Evolutionary conservation across 2,113 vertebrate species (phyloP).

Genomic region (Halcyon malimbica): DNA sequence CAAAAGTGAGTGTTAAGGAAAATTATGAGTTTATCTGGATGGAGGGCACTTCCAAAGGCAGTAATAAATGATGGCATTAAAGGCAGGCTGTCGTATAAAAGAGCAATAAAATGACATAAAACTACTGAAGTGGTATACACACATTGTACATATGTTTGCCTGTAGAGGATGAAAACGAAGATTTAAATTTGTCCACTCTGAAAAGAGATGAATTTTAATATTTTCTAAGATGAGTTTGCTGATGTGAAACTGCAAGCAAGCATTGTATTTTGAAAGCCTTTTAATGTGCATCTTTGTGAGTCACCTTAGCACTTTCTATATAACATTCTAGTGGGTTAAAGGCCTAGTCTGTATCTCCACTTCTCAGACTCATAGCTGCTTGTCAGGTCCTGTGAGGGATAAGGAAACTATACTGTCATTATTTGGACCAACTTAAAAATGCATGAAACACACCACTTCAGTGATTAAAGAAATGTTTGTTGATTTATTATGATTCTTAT

Average conservation of each 20-base stretch:
- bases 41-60: conserved; percentile 30
- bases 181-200: not conserved
- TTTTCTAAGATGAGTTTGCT: not conserved
- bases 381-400: not conserved
- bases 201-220: not conserved
- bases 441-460: not conserved
- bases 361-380: not conserved
- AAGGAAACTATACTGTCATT: not conserved
- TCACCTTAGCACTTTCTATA: not conserved
- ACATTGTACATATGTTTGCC: not conserved
- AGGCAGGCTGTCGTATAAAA: conserved; percentile 29
- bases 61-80: conserved; percentile 54
- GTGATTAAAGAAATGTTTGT: not conserved
- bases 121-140: conserved; percentile 19
- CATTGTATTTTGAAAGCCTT: not conserved
- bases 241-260: not conserved
- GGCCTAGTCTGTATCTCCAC: not conserved
- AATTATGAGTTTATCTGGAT: conserved; percentile 49
- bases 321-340: not conserved
- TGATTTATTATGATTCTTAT: not conserved
- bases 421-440: not conserved
- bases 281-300: not conserved
- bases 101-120: conserved; percentile 56
- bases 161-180: conserved; percentile 1
- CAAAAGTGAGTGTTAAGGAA: conserved; percentile 35